Percentiles rank a stretch among this genome's conserved stretches.
phyloP scores from a whole-genome alignment of 1,140 invertebrate species.

The Drosophila watanabei region DNA sequence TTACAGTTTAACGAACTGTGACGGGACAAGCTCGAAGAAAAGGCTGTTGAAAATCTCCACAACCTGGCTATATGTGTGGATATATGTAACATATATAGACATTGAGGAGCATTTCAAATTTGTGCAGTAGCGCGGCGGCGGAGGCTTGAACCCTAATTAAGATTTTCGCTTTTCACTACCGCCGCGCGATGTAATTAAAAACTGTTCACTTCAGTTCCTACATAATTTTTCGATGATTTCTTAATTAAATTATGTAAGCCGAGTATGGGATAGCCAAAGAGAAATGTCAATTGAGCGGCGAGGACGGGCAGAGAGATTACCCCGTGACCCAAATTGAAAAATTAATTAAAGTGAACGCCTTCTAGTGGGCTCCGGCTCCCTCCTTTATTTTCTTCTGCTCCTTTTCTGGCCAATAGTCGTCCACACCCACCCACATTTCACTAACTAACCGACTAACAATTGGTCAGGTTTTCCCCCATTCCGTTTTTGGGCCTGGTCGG shows the following conservation, averaged over 20 bases:
- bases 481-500: conserved; percentile 46
- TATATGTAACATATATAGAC: conserved; percentile 42
- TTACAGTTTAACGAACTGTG: conserved; percentile 63
- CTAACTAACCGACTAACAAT: conserved; percentile 77
- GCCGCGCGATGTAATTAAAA: conserved; percentile 44
- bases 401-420: conserved; percentile 32
- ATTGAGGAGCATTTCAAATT: conserved; percentile 68
- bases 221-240: conserved; percentile 48
- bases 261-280: conserved; percentile 11
- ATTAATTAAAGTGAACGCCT: conserved; percentile 82
- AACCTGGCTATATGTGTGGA: conserved; percentile 27
- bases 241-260: conserved; percentile 68
- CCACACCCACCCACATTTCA: conserved; percentile 74
- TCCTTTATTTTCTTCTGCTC: conserved; percentile 19
- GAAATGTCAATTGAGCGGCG: conserved; percentile 47
- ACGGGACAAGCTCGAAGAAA: conserved; percentile 30
- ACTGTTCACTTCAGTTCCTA: conserved; percentile 27
- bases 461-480: conserved; percentile 63
- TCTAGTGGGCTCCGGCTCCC: conserved; percentile 11
- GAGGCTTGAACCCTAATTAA: conserved; percentile 54
- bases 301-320: conserved; percentile 27
- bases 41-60: conserved; percentile 17
- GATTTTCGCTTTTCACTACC: conserved; percentile 61
- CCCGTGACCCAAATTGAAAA: conserved; percentile 71
- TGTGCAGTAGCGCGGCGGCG: conserved; percentile 33